Base-by-base conservation (phyloP, 1,140 invertebrate genomes). In the Cotesia chilonis region DNA sequence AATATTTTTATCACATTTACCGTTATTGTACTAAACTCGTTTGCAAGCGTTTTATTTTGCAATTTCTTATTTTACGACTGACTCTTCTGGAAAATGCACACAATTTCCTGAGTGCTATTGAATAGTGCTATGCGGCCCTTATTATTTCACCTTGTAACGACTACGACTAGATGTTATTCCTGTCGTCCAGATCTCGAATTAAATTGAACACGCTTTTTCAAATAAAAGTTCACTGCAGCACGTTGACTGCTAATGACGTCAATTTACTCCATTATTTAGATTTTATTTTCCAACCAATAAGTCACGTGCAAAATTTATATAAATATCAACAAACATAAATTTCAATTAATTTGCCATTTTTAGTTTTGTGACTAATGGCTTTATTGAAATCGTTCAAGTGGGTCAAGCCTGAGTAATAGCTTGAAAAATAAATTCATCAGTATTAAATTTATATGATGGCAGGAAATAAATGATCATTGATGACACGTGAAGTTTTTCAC, bases 401-500 rank as follows among this genome's bases (percentile, higher is more conserved):
- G 17, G 54, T 55, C 17, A 55, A 14, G 12, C 12, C 5, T 55
- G 54, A 55, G 54, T 20, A 55, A 55, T 14, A n/a, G 12, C 10
- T 55, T 55, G n/a, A 55, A 9, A 12, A 41, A 6, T 51, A 37
- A 65, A 41, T 55, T 55, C 3, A 14, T 55, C n/a, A n/a, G 17
- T 14, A 20, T 55, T 55, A 10, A 52, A 7, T 52, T 52, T 52
- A 10, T 52, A n/a, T 55, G 12, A 55, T 55, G 17, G 17, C 3
- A 55, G n/a, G 54, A 55, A 59, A 59, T 59, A 20, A 59, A 20
- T 59, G 20, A 5, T 17, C 17, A 17, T 14, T 55, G 54, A 55
- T 55, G 17, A 55, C 14, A 51, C 47, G 64, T n/a, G 10, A 66
- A 66, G 38, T 66, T 66, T 66, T 66, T 66, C 64, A 66, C 64